Percentiles rank a stretch among this genome's conserved stretches.
These are phyloP conservation scores for Pantherophis alleghaniensis DNA, from an alignment of 2,797 vertebrate genomes.

Conservation along the genomic window DNA sequence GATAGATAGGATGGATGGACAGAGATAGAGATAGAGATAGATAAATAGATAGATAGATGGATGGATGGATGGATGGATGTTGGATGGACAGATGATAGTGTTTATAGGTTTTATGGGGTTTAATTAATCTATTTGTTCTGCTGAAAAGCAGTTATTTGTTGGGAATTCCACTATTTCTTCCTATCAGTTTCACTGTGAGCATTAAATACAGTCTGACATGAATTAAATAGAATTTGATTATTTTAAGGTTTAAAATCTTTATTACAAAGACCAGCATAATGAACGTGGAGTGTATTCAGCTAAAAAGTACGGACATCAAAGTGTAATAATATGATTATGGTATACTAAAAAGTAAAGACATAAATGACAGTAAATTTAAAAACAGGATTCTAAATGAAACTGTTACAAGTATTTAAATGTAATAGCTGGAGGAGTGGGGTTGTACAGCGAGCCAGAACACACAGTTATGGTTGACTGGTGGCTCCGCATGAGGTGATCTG, in stretches of 20 bases:
- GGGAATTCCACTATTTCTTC: neutral
- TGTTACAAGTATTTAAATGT: neutral
- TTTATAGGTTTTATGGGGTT: no score
- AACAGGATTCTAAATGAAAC: neutral
- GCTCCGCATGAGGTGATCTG: neutral
- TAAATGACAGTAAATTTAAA: neutral
- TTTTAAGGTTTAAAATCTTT: neutral
- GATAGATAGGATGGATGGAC: no score
- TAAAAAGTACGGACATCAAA: neutral
- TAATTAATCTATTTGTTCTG: no score
- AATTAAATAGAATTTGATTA: neutral
- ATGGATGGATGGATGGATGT: no score
- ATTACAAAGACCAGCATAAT: neutral
- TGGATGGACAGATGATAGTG: no score
- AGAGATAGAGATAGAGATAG: no score
- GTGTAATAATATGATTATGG: neutral
- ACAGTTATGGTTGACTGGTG: neutral
- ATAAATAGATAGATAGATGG: no score
- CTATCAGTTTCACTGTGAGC: neutral
- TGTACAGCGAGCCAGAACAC: neutral
- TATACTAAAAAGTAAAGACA: neutral
- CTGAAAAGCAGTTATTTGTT: neutral
- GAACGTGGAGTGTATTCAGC: neutral
- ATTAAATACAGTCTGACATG: neutral
- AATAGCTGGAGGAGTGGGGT: neutral